Conservation (phyloP, 1,140 invertebrate species). For the Asbolus verrucosus region DNA sequence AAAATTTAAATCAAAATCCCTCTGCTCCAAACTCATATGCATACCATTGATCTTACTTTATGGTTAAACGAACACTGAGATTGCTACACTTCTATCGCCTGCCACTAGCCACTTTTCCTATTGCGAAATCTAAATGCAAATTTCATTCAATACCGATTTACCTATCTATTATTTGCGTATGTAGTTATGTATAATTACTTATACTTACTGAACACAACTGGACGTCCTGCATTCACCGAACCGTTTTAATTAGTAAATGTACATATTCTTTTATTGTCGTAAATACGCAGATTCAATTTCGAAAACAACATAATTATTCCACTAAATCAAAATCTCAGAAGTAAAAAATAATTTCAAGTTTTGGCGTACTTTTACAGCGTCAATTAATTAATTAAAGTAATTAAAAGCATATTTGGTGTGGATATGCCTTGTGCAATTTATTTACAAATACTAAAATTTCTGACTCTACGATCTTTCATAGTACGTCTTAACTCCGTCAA, state of each 20-base stretch:
- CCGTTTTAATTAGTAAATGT: conserved; percentile 4
- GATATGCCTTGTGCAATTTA: no score
- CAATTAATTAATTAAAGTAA: no score
- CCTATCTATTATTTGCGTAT: no score
- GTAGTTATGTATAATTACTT: conserved; percentile 24
- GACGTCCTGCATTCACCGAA: neutral
- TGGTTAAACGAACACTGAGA: conserved; percentile 50
- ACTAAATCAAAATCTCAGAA: no score
- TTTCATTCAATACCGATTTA: conserved; percentile 20
- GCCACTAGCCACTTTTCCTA: conserved; percentile 18
- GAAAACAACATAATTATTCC: no score
- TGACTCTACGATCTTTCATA: no score
- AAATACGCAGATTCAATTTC: conserved; percentile 28
- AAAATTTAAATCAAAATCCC: conserved; percentile 51
- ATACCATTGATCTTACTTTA: conserved; percentile 56
- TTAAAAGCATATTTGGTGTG: no score
- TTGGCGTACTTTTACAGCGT: no score
- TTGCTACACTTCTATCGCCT: conserved; percentile 43
- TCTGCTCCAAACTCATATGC: conserved; percentile 55
- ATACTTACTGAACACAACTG: conserved; percentile 4
- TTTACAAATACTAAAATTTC: no score
- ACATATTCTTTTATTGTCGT: conserved; percentile 16
- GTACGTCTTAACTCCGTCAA: no score
- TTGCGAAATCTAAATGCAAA: conserved; percentile 37
- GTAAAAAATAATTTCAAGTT: neutral